These are phyloP conservation scores for Drosophila meridionalis DNA, from an alignment of 2,888 invertebrate species.

Conservation along the genomic window DNA sequence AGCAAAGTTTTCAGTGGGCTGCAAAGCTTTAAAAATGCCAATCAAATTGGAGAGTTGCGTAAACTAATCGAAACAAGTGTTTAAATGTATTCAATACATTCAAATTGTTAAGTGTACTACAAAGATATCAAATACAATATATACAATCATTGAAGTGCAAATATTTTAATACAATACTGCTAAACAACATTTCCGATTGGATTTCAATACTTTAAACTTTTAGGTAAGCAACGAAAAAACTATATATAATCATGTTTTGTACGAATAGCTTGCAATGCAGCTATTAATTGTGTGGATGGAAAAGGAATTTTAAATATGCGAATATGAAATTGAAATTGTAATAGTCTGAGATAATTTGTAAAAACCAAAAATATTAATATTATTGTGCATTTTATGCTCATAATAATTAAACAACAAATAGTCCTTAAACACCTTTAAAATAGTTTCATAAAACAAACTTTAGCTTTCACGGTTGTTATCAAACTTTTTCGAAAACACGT, in stretches of 20 bases:
- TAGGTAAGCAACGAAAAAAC: slow-evolving; percentile 48
- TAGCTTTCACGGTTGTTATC: slow-evolving; percentile 57
- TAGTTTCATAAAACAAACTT: slow-evolving; percentile 21
- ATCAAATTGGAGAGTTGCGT: slow-evolving; percentile 45
- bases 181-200: slow-evolving; percentile 32
- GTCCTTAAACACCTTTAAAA: slow-evolving; percentile 9
- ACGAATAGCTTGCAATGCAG: neutral
- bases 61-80: slow-evolving; percentile 45
- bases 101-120: slow-evolving; percentile 35
- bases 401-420: slow-evolving; percentile 6
- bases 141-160: slow-evolving; percentile 45
- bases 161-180: slow-evolving; percentile 5
- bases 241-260: neutral
- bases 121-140: slow-evolving; percentile 55
- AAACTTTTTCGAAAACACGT: slow-evolving; percentile 46
- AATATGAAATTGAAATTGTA: neutral
- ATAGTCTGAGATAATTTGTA: neutral
- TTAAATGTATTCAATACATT: slow-evolving; percentile 43
- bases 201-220: slow-evolving; percentile 39
- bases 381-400: neutral
- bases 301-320: neutral
- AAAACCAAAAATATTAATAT: too few species aligned
- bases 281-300: neutral
- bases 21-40: slow-evolving; percentile 35
- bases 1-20: slow-evolving; percentile 17